Evolutionary conservation across 2,113 vertebrate species (phyloP), one percentile per base, ranked within the genome.

Genomic region (Bucco capensis): DNA sequence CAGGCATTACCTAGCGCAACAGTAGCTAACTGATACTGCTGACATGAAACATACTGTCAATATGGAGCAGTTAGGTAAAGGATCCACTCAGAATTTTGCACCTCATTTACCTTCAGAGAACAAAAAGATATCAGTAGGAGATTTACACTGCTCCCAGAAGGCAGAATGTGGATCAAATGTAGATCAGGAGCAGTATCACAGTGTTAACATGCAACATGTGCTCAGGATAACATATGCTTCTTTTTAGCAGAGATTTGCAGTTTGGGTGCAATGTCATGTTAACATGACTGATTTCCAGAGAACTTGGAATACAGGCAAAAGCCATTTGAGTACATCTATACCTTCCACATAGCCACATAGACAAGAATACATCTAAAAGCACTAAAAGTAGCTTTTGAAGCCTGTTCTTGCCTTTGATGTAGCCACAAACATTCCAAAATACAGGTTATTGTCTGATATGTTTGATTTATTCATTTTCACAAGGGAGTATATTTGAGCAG

Each of bases 401-500:
- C 30, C 60, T 83, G 16, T 35, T 69, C 19, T 66, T 95, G 75
- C 30, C 54, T 95, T 95, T 90, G 83, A 93, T 70, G 58, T 83
- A 84, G 61, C 47, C 27, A 12, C 57, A 74, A 22, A 28, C 31
- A 33, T 85, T 90, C 67, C 49, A 83, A 87, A 91, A 79, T 22
- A 33, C 80, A 90, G 38, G 75, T 76, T 75, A 67, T 84, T 84
- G 31, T 73, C 83, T 79, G 62, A 82, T 47, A 64, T 66, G 70
- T 87, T 95, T 67, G 62, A 91, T 95, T 80, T 83, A 54, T 76
- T 88, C 70, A 56, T 90, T 92, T 92, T 89, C 75, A 88, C 44
- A 60, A 71, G 71, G n/a, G 60, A 91, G 44, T 87, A 87, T 27
- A 82, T 95, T 89, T 88, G 58, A 93, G 82, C 90, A 89, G 72